Conservation (phyloP, 2,113 vertebrate species). For the Lepidothrix coronata region DNA sequence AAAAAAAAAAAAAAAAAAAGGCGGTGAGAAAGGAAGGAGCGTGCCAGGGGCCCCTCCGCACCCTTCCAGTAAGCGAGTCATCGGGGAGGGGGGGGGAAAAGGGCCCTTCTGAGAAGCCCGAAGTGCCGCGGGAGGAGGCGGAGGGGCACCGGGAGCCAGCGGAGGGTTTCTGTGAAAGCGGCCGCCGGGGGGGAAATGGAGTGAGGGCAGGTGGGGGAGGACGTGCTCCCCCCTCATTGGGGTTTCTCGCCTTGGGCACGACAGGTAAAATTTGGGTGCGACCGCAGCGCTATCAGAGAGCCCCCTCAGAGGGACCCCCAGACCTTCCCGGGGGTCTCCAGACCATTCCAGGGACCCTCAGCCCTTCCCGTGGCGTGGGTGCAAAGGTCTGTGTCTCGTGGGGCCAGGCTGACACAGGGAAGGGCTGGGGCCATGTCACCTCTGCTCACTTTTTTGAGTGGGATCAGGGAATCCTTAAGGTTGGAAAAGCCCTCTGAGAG, state of each 20-base stretch:
- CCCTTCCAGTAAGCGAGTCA: constrained; percentile 66
- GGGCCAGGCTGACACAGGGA: not conserved
- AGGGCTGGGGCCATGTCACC: not conserved
- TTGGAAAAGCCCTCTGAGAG: not conserved
- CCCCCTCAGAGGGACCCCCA: not conserved
- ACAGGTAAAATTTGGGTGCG: not conserved
- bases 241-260: fast-evolving
- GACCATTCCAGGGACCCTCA: not conserved
- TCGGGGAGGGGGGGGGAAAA: not conserved
- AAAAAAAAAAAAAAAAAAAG: not conserved
- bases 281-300: fast-evolving
- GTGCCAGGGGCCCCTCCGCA: not conserved
- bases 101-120: not conserved
- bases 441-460: not conserved
- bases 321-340: not conserved
- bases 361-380: not conserved
- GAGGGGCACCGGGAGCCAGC: not conserved
- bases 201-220: not conserved
- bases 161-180: not conserved
- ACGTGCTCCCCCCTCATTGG: fast-evolving
- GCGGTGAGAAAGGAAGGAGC: constrained; percentile 15
- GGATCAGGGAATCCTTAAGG: not conserved
- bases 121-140: not conserved
- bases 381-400: fast-evolving
- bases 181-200: not conserved